Conservation (phyloP, 92 coral and sea anemone species). For the Porites cylindrica region DNA sequence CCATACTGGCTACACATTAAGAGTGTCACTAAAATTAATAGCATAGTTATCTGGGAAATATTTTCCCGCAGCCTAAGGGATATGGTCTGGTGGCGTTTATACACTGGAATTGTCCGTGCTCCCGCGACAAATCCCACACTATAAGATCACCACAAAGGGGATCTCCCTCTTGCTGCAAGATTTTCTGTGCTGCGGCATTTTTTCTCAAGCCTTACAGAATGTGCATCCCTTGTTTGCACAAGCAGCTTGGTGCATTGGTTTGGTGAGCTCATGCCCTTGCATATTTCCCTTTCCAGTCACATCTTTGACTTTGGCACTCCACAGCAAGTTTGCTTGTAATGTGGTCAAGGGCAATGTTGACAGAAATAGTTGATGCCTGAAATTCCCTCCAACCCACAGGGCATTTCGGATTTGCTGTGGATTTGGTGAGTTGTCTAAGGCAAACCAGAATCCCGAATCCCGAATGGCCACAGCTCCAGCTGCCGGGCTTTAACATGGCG, state of each 20-base stretch:
- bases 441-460: neutral
- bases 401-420: neutral
- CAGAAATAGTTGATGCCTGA: neutral
- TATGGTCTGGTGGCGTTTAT: neutral
- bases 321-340: too few relatives aligned
- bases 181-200: neutral
- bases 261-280: too few relatives aligned
- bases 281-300: too few relatives aligned
- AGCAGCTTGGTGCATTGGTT: neutral
- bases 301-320: neutral
- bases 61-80: slow-evolving; percentile 1
- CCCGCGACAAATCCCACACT: neutral
- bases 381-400: neutral
- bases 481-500: neutral
- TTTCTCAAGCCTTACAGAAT: neutral
- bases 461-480: slow-evolving; percentile 9
- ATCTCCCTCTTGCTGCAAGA: neutral
- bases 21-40: neutral
- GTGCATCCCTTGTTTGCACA: neutral
- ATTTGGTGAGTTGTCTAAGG: neutral
- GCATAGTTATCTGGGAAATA: neutral
- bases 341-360: neutral
- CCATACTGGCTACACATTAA: too few relatives aligned
- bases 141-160: too few relatives aligned
- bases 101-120: neutral